Percentiles rank a stretch among this genome's conserved stretches.
These are phyloP conservation scores for Drosophila stalkeri DNA, from an alignment of 2,888 invertebrate genomes.

Conservation along the genomic window DNA sequence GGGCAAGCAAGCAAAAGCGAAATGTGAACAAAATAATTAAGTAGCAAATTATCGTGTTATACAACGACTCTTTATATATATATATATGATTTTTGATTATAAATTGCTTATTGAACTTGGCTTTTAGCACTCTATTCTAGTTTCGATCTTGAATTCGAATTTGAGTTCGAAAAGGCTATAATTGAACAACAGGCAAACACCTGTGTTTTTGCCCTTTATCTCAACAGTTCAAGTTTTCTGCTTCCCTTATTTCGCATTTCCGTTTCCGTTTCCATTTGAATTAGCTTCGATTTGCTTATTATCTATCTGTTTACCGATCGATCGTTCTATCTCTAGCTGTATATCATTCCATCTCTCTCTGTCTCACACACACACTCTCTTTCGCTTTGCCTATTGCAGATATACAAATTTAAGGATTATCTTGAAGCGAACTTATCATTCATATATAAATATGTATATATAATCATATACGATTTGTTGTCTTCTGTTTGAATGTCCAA, in stretches of 20 bases:
- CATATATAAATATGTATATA: neutral
- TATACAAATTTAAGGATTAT: slow-evolving; percentile 79
- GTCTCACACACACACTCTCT: slow-evolving; percentile 13
- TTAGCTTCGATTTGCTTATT: slow-evolving; percentile 2
- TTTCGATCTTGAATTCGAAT: neutral
- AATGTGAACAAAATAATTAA: slow-evolving; percentile 73
- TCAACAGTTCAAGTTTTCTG: neutral
- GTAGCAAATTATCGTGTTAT: slow-evolving; percentile 81
- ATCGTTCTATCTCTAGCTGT: slow-evolving; percentile 10
- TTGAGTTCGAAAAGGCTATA: slow-evolving; percentile 16
- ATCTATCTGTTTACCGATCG: slow-evolving; percentile 15
- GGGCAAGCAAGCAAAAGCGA: slow-evolving; percentile 42
- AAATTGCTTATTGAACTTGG: neutral
- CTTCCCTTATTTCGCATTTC: slow-evolving; percentile 23
- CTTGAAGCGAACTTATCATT: slow-evolving; percentile 6
- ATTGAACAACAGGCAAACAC: slow-evolving; percentile 25
- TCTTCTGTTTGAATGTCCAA: neutral
- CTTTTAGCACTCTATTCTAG: slow-evolving; percentile 1
- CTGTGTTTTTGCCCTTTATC: slow-evolving; percentile 17
- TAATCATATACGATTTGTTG: neutral
- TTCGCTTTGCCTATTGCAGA: slow-evolving; percentile 34
- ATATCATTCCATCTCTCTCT: neutral
- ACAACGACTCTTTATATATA: slow-evolving; percentile 54
- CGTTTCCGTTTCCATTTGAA: slow-evolving; percentile 34
- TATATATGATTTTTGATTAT: neutral